Evolutionary conservation across 2,888 invertebrate genomes (phyloP).

Genomic region (Crossocerus cetratus): DNA sequence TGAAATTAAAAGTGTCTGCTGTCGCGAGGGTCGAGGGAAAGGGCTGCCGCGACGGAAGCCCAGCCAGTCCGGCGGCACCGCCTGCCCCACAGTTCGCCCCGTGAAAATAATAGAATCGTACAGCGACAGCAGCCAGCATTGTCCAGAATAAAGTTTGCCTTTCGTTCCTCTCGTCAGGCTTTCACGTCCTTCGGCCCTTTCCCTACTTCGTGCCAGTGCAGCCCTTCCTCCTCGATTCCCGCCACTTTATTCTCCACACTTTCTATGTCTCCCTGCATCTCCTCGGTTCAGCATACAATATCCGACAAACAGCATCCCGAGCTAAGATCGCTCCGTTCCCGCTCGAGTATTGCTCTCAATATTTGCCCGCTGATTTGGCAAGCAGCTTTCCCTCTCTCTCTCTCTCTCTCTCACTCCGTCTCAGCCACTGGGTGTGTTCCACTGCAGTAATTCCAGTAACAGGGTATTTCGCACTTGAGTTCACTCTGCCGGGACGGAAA

Average conservation of each 20-base stretch:
- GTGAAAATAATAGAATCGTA: conserved; percentile 74
- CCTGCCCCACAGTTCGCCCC: conserved; percentile 43
- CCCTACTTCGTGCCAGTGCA: conserved; percentile 39
- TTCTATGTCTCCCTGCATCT: not conserved
- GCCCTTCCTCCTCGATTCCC: conserved; percentile 15
- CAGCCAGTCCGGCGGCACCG: conserved; percentile 36
- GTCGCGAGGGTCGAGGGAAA: conserved; percentile 43
- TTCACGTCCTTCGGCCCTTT: conserved; percentile 21
- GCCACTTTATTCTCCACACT: conserved; percentile 1
- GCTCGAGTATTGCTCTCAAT: too few species aligned
- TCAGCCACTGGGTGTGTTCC: not conserved
- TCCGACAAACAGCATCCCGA: too few species aligned
- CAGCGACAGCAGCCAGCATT: conserved; percentile 66
- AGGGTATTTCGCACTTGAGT: too few species aligned
- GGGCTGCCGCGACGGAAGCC: conserved; percentile 36
- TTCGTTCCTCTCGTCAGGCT: conserved; percentile 50
- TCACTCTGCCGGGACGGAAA: too few species aligned
- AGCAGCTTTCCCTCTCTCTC: conserved; percentile 10
- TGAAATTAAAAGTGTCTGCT: conserved; percentile 68
- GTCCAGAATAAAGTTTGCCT: conserved; percentile 73
- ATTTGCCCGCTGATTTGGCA: too few species aligned
- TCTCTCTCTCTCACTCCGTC: not conserved
- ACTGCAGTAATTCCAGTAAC: not conserved
- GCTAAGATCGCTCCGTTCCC: too few species aligned
- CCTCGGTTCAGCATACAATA: too few species aligned